Evolutionary conservation across 2,888 invertebrate species (phyloP), one percentile per base, ranked within the genome.

Genomic region (Ceriagrion tenellum): DNA sequence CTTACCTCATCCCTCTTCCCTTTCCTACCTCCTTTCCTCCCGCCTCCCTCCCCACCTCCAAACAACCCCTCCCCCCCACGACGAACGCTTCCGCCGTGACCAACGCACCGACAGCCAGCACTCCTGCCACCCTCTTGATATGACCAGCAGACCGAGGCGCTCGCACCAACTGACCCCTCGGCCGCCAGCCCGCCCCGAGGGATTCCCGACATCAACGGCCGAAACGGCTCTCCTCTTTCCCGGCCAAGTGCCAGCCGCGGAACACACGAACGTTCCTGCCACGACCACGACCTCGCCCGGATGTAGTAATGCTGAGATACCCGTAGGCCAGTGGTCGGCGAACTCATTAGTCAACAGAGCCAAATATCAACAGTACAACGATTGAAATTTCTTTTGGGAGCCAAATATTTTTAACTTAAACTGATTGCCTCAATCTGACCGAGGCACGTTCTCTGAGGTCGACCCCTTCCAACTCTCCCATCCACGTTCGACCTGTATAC

Each of bases 151-250:
- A 93, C 47, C 69, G 93, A 47, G 69, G 40, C 40, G 93, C 63
- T n/a, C 55, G n/a, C 30, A 47, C 93, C 93, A 69, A 93, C 69
- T 93, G 93, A 93, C 93, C 93, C 93, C 93, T n/a, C 30, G 81
- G 81, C 4, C 13, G 69, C 16, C 59, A 6, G 59, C 18, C 4
- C 59, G 59, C 16, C 47, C 47, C 47, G 20, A 40, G 40, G 23
- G 55, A 91, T 63, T 63, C 16, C 20, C 55, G 89, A 40, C 59
- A 20, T 47, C 89, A 55, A n/a, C 69, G 23, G 40, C 93, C 93
- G 40, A 74, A 93, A 81, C n/a, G 26, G 47, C 63, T 20, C 69
- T 69, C 93, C 40, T n/a, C n/a, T 26, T 69, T n/a, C 69, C 18
- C 81, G 0, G 8, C 81, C 81, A 47, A 47, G 47, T n/a, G 26